Percentiles rank a stretch among this genome's conserved stretches.
phyloP scores from a whole-genome alignment of 2,888 invertebrate genomes.

The Eupithecia insigniata region DNA sequence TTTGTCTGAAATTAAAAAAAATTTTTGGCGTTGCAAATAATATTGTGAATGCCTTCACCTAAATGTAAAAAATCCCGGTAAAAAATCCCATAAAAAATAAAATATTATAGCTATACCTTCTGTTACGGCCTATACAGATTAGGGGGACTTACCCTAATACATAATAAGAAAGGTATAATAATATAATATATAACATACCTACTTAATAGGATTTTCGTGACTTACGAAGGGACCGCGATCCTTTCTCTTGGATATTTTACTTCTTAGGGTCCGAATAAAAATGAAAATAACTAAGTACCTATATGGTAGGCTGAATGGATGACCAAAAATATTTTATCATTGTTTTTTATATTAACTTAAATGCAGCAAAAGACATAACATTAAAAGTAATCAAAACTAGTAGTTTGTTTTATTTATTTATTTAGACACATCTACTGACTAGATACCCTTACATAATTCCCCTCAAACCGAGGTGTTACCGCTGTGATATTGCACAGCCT shows the following conservation, averaged over 20 bases:
- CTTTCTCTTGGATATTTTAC: constrained; percentile 37
- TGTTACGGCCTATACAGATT: constrained; percentile 12
- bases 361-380: too few relatives aligned
- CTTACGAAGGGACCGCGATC: too few relatives aligned
- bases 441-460: not conserved
- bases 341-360: too few relatives aligned
- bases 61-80: too few relatives aligned
- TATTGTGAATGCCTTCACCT: too few relatives aligned
- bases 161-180: constrained; percentile 36
- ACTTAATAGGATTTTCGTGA: too few relatives aligned
- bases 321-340: too few relatives aligned
- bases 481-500: not conserved
- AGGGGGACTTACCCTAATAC: constrained; percentile 39
- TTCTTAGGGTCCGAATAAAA: not conserved
- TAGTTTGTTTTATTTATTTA: not conserved
- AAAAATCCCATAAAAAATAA: too few relatives aligned
- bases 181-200: constrained; percentile 14
- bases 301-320: not conserved
- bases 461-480: not conserved
- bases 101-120: too few relatives aligned
- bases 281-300: not conserved
- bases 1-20: too few relatives aligned
- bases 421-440: not conserved
- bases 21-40: too few relatives aligned
- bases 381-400: too few relatives aligned